phyloP scores from a whole-genome alignment of 2,797 vertebrate genomes.

The Sebastes minor region DNA sequence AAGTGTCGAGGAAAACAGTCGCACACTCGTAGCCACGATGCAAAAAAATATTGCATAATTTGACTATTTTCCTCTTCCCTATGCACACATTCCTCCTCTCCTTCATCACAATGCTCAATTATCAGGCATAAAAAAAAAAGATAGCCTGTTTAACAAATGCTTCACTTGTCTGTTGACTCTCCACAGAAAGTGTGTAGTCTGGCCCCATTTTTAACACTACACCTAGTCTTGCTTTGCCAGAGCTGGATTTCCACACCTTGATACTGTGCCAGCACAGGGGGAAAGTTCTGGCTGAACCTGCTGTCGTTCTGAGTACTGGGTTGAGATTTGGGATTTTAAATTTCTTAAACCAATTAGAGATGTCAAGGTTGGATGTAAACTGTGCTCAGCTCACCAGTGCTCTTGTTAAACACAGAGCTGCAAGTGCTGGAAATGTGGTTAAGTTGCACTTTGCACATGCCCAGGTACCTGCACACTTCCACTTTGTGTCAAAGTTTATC shows the following conservation, averaged over 20 bases:
- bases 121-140: background rate
- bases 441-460: background rate
- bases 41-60: too few relatives aligned
- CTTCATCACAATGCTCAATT: background rate
- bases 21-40: too few relatives aligned
- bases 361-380: conserved; percentile 13
- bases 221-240: background rate
- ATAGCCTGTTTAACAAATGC: background rate
- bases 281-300: conserved; percentile 6
- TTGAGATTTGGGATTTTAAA: conserved; percentile 7
- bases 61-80: background rate
- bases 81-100: too few relatives aligned
- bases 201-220: background rate
- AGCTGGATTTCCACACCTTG: background rate
- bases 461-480: background rate
- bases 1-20: background rate
- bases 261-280: background rate
- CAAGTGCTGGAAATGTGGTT: background rate
- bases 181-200: background rate
- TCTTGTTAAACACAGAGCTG: conserved; percentile 7
- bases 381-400: background rate
- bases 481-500: background rate
- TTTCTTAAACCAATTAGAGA: conserved; percentile 27
- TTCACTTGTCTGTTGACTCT: background rate
- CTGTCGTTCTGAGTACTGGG: background rate